Conservation (phyloP, 2,888 invertebrate genomes). For the Cosmia trapezina region DNA sequence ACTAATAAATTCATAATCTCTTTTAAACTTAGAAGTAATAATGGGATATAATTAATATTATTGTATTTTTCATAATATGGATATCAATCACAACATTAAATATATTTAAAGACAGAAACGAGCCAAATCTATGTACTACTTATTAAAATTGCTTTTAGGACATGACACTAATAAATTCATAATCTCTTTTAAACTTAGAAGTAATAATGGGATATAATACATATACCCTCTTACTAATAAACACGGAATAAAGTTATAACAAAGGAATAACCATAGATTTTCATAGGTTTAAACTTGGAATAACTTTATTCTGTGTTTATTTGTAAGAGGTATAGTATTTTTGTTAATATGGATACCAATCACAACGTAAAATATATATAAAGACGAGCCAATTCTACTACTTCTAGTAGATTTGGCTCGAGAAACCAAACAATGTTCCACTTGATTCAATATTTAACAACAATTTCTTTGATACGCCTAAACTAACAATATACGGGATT, state of each 20-base stretch:
- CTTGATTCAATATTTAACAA: not conserved
- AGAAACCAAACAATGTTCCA: not conserved
- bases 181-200: constrained; percentile 49
- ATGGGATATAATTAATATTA: constrained; percentile 1
- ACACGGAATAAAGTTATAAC: no score
- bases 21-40: constrained; percentile 44
- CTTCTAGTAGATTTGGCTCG: not conserved
- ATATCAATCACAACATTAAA: not conserved
- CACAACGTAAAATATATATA: not conserved
- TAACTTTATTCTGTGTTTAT: no score
- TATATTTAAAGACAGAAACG: no score
- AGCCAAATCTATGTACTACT: no score
- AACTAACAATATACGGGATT: constrained; percentile 17
- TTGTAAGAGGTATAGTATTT: constrained; percentile 1
- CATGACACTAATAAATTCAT: constrained; percentile 56
- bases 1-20: constrained; percentile 56
- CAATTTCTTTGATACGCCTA: not conserved
- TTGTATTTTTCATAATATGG: not conserved
- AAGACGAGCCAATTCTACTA: no score
- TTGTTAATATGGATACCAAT: not conserved
- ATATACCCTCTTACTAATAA: no score
- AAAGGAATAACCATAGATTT: no score
- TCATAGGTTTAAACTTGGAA: no score
- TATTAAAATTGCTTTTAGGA: constrained; percentile 28
- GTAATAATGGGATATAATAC: constrained; percentile 21